Evolutionary conservation across 2,888 invertebrate genomes (phyloP).

Genomic region (Neoaliturus tenellus): DNA sequence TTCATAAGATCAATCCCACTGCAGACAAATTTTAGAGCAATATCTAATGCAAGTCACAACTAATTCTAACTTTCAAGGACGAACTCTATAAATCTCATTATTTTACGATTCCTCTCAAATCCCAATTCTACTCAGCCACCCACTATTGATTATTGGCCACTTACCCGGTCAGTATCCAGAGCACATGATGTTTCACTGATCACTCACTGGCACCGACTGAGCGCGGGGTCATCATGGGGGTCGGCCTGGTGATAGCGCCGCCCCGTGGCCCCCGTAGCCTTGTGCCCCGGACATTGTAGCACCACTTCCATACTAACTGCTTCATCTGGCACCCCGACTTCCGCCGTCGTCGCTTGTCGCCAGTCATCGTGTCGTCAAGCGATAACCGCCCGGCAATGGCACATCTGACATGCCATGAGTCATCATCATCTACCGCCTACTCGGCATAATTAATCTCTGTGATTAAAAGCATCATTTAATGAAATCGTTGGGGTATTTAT

Average conservation of each 20-base stretch:
- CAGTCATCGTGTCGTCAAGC: background rate
- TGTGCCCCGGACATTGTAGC: background rate
- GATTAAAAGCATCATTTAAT: too few relatives aligned
- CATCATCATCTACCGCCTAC: too few relatives aligned
- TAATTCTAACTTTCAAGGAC: too few relatives aligned
- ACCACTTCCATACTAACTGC: background rate
- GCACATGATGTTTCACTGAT: background rate
- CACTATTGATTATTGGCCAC: background rate
- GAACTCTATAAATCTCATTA: too few relatives aligned
- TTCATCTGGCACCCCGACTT: background rate
- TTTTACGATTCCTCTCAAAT: too few relatives aligned
- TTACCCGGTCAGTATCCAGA: background rate
- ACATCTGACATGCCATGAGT: background rate
- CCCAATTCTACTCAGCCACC: too few relatives aligned
- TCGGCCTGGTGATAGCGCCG: too few relatives aligned
- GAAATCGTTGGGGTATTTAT: too few relatives aligned
- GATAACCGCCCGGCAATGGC: background rate
- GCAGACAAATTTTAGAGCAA: too few relatives aligned
- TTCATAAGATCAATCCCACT: too few relatives aligned
- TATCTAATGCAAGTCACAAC: too few relatives aligned
- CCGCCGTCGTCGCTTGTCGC: background rate
- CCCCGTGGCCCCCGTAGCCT: background rate
- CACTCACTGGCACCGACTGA: conserved; percentile 1
- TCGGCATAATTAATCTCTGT: too few relatives aligned
- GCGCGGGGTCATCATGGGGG: background rate